These are phyloP conservation scores for Octonoba sinensis DNA, from an alignment of 2,888 invertebrate species.

Conservation along the genomic window DNA sequence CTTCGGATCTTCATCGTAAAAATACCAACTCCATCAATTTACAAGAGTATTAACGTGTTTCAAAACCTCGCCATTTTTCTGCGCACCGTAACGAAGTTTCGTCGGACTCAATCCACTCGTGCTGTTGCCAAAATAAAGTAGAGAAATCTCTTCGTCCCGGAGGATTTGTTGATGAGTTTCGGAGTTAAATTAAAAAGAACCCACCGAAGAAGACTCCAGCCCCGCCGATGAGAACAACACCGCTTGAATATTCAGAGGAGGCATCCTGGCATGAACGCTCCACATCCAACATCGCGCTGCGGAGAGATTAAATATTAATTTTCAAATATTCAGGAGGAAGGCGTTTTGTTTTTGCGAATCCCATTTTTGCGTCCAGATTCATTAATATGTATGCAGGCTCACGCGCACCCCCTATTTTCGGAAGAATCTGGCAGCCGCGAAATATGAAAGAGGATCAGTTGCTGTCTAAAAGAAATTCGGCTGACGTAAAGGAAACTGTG, in stretches of 20 bases:
- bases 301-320: conserved; percentile 51
- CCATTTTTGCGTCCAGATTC: neutral
- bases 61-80: too few species aligned
- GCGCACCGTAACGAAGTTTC: too few species aligned
- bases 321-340: conserved; percentile 25
- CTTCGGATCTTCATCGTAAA: too few species aligned
- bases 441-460: too few species aligned
- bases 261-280: conserved; percentile 35
- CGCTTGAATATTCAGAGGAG: conserved; percentile 46
- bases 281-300: conserved; percentile 29
- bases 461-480: too few species aligned
- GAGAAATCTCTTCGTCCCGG: neutral
- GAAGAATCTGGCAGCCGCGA: neutral
- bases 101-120: too few species aligned
- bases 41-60: too few species aligned
- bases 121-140: too few species aligned
- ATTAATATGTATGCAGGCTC: conserved; percentile 25
- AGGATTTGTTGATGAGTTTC: conserved; percentile 32
- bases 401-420: conserved; percentile 1
- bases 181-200: neutral
- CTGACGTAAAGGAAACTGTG: too few species aligned
- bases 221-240: conserved; percentile 10
- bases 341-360: conserved; percentile 16
- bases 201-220: too few species aligned
- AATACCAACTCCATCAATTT: too few species aligned